Evolutionary conservation across 2,797 vertebrate species (phyloP).

Genomic region (Naso thynnoides): DNA sequence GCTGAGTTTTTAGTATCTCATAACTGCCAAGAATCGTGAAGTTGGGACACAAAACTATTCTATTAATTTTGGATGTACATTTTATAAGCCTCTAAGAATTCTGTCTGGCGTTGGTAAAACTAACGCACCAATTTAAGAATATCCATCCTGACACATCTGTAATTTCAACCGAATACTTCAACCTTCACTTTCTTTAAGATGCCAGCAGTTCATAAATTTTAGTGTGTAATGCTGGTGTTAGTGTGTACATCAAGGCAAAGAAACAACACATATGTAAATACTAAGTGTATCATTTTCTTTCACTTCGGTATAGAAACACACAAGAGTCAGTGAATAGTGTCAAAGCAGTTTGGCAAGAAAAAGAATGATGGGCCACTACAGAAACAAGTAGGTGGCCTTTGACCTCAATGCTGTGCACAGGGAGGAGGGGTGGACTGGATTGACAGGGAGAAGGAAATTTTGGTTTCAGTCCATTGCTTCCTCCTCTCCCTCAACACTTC

Average conservation of each 20-base stretch:
- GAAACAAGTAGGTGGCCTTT: constrained; percentile 20
- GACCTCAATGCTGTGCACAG: constrained; percentile 16
- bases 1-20: background rate
- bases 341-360: background rate
- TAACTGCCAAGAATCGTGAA: constrained; percentile 17
- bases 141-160: background rate
- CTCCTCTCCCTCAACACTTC: background rate
- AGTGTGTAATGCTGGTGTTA: background rate
- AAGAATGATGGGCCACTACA: constrained; percentile 7
- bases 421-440: background rate
- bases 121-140: background rate
- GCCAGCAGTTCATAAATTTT: no score
- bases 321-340: background rate
- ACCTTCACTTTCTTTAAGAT: background rate
- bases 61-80: background rate
- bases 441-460: constrained; percentile 3
- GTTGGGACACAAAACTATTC: background rate
- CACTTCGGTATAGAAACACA: background rate
- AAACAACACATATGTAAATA: background rate
- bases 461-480: constrained; percentile 17
- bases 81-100: background rate
- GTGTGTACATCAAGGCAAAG: background rate
- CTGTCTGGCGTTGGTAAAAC: background rate
- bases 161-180: background rate
- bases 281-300: background rate